A percentile compares a stretch with the other conserved stretches of the same genome.
phyloP scores from a whole-genome alignment of 2,797 vertebrate species.

The Channallabes apus region DNA sequence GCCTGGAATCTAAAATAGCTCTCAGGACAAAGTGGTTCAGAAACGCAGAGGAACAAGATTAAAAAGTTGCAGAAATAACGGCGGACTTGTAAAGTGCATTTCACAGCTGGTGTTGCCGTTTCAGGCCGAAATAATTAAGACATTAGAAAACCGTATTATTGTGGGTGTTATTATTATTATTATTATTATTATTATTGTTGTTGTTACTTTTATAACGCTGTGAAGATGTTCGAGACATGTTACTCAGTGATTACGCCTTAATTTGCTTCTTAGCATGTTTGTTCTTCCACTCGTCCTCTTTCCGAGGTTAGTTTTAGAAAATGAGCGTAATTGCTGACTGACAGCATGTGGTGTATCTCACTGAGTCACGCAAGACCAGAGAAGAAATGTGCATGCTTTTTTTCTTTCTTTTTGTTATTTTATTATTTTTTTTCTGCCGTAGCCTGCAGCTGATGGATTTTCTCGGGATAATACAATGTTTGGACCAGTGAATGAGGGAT shows the following conservation, averaged over 20 bases:
- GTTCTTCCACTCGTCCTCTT: neutral
- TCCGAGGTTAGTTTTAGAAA: neutral
- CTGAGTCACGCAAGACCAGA: neutral
- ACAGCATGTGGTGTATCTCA: neutral
- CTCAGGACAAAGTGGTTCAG: constrained; percentile 41
- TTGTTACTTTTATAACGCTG: neutral
- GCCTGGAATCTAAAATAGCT: constrained; percentile 52
- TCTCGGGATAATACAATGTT: constrained; percentile 81
- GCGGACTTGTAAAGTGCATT: neutral
- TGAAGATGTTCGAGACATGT: neutral
- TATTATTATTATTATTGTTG: neutral
- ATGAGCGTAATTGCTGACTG: neutral
- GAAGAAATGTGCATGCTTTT: constrained; percentile 27
- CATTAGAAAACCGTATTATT: neutral
- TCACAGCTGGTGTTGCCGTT: constrained; percentile 18
- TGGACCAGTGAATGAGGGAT: constrained; percentile 79
- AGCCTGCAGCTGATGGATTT: constrained; percentile 79
- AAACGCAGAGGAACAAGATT: constrained; percentile 36
- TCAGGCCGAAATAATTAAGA: neutral
- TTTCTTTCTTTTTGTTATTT: constrained; percentile 64
- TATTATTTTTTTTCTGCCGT: constrained; percentile 71
- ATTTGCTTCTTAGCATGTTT: neutral
- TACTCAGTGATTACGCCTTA: neutral
- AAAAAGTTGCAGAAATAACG: constrained; percentile 9
- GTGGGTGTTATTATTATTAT: neutral